phyloP scores from a whole-genome alignment of 1,140 invertebrate genomes.

The Bradysia coprophila region DNA sequence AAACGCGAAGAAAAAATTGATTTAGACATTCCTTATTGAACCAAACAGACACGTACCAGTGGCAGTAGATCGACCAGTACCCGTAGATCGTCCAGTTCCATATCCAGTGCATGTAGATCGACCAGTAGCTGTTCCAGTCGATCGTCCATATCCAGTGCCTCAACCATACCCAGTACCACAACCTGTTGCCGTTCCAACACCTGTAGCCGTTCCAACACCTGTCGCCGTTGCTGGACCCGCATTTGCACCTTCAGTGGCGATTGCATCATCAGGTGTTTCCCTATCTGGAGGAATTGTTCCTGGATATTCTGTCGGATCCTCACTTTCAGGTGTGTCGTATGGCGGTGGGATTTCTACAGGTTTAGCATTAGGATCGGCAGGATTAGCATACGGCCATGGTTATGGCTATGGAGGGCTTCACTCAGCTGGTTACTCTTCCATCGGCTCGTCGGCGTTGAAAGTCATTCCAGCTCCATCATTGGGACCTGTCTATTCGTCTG shows the following conservation, averaged over 20 bases:
- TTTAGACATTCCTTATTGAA: no score
- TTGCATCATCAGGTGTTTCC: background rate
- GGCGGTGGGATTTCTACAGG: background rate
- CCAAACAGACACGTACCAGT: no score
- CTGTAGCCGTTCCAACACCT: background rate
- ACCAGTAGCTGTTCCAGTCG: constrained; percentile 21
- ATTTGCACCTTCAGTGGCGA: no score
- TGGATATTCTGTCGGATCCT: no score
- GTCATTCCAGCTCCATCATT: background rate
- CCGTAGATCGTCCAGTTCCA: constrained; percentile 25
- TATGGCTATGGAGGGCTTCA: background rate
- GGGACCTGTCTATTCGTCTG: no score
- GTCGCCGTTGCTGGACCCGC: no score
- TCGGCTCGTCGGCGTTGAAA: background rate
- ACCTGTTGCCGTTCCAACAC: constrained; percentile 18
- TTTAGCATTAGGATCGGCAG: no score
- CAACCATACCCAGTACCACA: constrained; percentile 25
- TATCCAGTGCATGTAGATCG: constrained; percentile 17
- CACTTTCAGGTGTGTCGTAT: background rate
- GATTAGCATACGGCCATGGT: background rate
- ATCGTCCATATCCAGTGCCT: constrained; percentile 24
- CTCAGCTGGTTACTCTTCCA: background rate
- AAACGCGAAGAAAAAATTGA: no score
- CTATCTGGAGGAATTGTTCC: no score
- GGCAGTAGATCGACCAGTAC: no score